These are phyloP conservation scores for Elachura formosa DNA, from an alignment of 2,113 vertebrate genomes.

Conservation along the genomic window DNA sequence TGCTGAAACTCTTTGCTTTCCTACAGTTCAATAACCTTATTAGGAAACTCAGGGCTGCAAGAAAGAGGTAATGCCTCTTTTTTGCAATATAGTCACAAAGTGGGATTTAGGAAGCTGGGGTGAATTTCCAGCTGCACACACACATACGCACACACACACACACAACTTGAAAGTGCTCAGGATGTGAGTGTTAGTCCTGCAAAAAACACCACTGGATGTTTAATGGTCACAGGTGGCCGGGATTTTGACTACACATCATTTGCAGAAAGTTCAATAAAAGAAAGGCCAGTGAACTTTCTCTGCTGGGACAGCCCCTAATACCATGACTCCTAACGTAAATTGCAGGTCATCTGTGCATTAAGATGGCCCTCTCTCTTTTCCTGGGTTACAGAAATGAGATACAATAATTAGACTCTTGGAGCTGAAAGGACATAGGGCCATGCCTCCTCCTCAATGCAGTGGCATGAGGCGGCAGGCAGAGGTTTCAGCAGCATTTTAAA, in stretches of 20 bases:
- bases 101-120: background rate
- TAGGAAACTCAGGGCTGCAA: background rate
- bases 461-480: background rate
- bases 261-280: background rate
- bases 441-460: background rate
- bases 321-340: background rate
- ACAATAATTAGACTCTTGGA: background rate
- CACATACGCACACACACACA: too few relatives aligned
- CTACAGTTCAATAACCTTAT: background rate
- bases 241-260: background rate
- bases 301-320: slow-evolving; percentile 7
- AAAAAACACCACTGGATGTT: background rate
- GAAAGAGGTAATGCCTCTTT: background rate
- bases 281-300: background rate
- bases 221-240: background rate
- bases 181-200: background rate
- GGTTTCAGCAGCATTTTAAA: background rate
- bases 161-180: background rate
- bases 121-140: background rate
- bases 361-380: background rate
- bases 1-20: background rate
- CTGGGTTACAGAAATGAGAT: background rate
- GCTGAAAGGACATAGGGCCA: background rate
- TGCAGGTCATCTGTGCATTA: slow-evolving; percentile 4
- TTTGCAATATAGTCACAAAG: background rate